Conservation (phyloP, 2,888 invertebrate genomes). For the Argyra leucocephala region DNA sequence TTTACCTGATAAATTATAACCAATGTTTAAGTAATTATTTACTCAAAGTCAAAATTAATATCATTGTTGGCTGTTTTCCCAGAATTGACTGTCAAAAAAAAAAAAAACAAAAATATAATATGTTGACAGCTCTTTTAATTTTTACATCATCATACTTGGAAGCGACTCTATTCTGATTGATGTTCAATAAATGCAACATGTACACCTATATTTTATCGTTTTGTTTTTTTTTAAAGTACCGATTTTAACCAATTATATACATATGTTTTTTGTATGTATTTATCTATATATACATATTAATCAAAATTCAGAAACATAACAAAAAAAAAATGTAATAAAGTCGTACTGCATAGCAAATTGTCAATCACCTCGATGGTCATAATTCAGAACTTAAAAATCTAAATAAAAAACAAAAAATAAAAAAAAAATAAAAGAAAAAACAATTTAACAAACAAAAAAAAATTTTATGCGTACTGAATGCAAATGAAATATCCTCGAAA, state of each 20-base stretch:
- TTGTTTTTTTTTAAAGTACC: too few species aligned
- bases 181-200: too few species aligned
- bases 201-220: too few species aligned
- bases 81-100: background rate
- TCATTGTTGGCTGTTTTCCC: background rate
- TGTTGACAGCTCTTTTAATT: too few species aligned
- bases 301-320: background rate
- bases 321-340: background rate
- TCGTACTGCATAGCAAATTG: background rate
- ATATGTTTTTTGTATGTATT: too few species aligned
- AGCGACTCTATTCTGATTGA: too few species aligned
- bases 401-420: background rate
- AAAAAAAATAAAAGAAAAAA: background rate
- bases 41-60: background rate
- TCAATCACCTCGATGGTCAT: constrained; percentile 6
- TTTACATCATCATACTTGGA: too few species aligned
- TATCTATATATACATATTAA: too few species aligned
- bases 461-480: background rate
- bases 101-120: background rate
- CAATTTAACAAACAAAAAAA: background rate
- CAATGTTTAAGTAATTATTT: too few species aligned
- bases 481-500: constrained; percentile 1
- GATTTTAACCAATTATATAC: too few species aligned
- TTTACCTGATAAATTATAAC: too few species aligned
- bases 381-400: background rate